Evolutionary conservation across 2,888 invertebrate genomes (phyloP), one percentile per base, ranked within the genome.

Genomic region (Cerceris ruficornis): DNA sequence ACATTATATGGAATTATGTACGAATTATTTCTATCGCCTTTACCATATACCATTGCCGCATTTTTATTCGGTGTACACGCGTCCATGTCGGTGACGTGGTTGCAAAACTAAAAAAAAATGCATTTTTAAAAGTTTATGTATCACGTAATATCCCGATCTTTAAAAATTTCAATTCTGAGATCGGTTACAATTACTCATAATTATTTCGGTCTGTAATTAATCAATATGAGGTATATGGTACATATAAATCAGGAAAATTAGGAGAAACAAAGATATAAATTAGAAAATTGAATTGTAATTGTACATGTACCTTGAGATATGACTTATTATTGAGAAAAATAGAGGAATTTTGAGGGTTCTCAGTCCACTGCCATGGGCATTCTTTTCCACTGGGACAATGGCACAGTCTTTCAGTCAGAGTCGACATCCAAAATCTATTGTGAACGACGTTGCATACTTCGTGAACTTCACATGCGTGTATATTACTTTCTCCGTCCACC

Each of bases 401-500:
- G 81, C 95, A 96, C 66, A 95, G 92, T 13, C 95, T 93, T 90
- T 95, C 93, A 0, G 94, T 93, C 75, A 94, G 93, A 41, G 93
- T 91, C 57, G 94, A 92, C 67, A 94, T 92, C 95, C 95, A 95
- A 91, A 94, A 94, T 59, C 95, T 92, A 85, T 89, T 90, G 84
- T 95, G 90, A 81, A 94, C 90, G 75, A 94, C 93, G 64, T 94
- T 93, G 89, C 95, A 95, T 50, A 94, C 93, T 11, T 93, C 92
- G 64, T 91, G 84, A 15, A 80, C 84, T 7, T 77, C 85, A 88
- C 95, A 95, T 46, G 90, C 86, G 1, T 93, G 93, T 84, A 95
- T 91, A 74, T 95, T 94, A 80, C 94, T 93, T 90, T 95, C 95
- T 85, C 95, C 95, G 81, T 93, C 93, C 80, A 94, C 93, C 95